Base-by-base conservation (phyloP, 1,140 invertebrate species). In the Drosophila neocordata region DNA sequence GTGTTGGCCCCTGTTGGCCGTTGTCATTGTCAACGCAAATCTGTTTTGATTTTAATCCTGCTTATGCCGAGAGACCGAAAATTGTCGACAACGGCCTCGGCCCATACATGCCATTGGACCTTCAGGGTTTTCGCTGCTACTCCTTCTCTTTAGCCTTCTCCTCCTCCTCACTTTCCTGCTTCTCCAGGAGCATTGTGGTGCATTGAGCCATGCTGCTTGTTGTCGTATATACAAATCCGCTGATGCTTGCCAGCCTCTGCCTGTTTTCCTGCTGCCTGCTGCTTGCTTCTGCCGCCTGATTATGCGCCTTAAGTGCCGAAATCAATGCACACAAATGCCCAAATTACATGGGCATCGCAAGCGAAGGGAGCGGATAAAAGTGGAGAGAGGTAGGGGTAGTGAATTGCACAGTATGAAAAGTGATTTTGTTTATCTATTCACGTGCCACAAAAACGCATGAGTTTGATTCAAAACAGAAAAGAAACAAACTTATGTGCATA, bases 311-410 rank as follows among this genome's bases (percentile, higher is more conserved):
- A 90, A 90, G 88, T 79, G 79, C 88, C 83, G 88, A 90, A 90
- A 90, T 90, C 88, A 90, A 90, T 90, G 88, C 88, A 90, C 88
- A 90, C 88, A 88, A 90, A 88, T 90, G 88, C 73, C 83, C 88
- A 82, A 90, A 88, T 90, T 87, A 90, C 83, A 88, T 64, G 84
- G 61, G 53, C 61, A 62, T 41, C 69, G 52, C 20, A n/a, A 37
- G n/a, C 1, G 6, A 15, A 11, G n/a, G 8, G 13, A 24, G 5
- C 7, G 1, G 6, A 6, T 3, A 1, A 5, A 6, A 31, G 27
- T 6, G 27, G 5, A 31, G 27, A 31, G 11, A 9, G 11, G 35
- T 24, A 6, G 8, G 8, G 41, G 15, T 44, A 48, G 41, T 20
- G 27, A 3, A 31, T 6, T 5, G 27, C 27, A 7, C 27, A 48